Evolutionary conservation across 2,888 invertebrate genomes (phyloP).

Genomic region (Drosophila hamatofila): DNA sequence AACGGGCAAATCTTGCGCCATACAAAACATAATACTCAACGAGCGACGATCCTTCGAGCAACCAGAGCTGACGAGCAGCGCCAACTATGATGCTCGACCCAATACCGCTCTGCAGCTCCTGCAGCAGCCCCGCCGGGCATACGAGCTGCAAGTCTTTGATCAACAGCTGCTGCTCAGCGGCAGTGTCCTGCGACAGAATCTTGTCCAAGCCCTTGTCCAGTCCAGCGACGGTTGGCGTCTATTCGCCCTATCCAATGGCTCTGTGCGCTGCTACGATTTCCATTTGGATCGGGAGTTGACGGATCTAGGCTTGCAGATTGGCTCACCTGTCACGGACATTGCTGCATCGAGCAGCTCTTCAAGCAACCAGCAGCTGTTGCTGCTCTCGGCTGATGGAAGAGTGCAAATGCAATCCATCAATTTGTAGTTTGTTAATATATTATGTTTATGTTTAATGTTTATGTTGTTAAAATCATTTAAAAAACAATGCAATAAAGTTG

Average conservation of each 20-base stretch:
- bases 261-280: constrained; percentile 82
- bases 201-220: constrained; percentile 81
- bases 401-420: constrained; percentile 65
- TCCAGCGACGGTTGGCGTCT: constrained; percentile 82
- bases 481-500: constrained; percentile 29
- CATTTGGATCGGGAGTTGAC: constrained; percentile 74
- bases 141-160: constrained; percentile 80
- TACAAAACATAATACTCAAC: constrained; percentile 84
- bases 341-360: constrained; percentile 61
- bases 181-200: constrained; percentile 78
- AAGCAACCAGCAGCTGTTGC: constrained; percentile 64
- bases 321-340: constrained; percentile 60
- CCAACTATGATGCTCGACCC: constrained; percentile 65
- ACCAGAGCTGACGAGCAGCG: constrained; percentile 15
- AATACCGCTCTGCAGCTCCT: constrained; percentile 74
- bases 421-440: constrained; percentile 49
- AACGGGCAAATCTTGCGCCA: constrained; percentile 84
- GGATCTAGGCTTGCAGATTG: constrained; percentile 7
- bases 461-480: constrained; percentile 28
- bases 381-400: constrained; percentile 62
- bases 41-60: constrained; percentile 75
- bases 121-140: constrained; percentile 75
- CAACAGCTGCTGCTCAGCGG: constrained; percentile 83
- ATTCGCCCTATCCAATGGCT: constrained; percentile 81
- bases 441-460: constrained; percentile 10